These are phyloP conservation scores for Agrilus mali DNA, from an alignment of 2,888 invertebrate genomes.

Conservation along the genomic window DNA sequence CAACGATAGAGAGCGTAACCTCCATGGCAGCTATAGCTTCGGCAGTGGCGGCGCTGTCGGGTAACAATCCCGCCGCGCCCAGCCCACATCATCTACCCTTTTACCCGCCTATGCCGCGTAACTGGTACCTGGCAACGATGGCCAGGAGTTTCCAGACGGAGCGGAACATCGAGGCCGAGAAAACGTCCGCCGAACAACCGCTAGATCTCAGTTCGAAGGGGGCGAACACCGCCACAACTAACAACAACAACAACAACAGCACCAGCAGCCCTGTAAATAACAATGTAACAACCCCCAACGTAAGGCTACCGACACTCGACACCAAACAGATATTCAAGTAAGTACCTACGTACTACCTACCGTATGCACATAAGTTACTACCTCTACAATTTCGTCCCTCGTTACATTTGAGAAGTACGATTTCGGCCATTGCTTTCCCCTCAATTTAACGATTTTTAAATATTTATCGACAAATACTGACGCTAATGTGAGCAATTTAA, in stretches of 20 bases:
- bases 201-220: constrained; percentile 77
- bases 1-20: constrained; percentile 43
- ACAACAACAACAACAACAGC: too few relatives aligned
- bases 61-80: constrained; percentile 15
- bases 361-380: too few relatives aligned
- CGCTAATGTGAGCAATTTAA: too few relatives aligned
- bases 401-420: too few relatives aligned
- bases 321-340: constrained; percentile 57
- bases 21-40: constrained; percentile 57
- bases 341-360: constrained; percentile 38
- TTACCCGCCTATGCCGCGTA: constrained; percentile 28
- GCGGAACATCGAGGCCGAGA: constrained; percentile 14
- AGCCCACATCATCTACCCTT: constrained; percentile 28
- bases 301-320: constrained; percentile 34
- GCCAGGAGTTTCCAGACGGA: constrained; percentile 36
- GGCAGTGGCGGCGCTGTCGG: constrained; percentile 47
- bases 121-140: constrained; percentile 37
- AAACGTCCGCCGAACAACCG: constrained; percentile 50
- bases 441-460: too few relatives aligned
- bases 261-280: constrained; percentile 18
- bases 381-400: too few relatives aligned
- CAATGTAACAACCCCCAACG: constrained; percentile 26
- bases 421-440: too few relatives aligned
- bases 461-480: too few relatives aligned
- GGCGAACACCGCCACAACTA: constrained; percentile 41